Percentiles rank a stretch among this genome's conserved stretches.
Evolutionary conservation across 1,140 invertebrate species (phyloP).

Genomic region (Drosophila asahinai): DNA sequence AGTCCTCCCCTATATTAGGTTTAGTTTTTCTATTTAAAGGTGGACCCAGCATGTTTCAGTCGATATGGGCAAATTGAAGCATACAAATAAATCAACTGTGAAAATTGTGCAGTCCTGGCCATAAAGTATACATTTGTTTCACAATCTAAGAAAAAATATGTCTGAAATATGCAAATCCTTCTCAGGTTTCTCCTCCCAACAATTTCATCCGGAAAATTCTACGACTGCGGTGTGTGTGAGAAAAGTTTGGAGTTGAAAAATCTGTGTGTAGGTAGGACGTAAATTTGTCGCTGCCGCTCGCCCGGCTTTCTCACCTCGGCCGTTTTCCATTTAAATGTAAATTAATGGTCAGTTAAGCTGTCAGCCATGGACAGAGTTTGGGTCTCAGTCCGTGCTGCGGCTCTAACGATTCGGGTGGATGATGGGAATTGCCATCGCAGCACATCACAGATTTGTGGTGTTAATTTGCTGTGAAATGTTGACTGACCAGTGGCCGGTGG

Average conservation of each 20-base stretch:
- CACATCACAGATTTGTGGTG: slow-evolving; percentile 71
- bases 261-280: slow-evolving; percentile 25
- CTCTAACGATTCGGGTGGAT: slow-evolving; percentile 44
- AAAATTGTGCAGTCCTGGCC: slow-evolving; percentile 50
- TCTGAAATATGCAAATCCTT: slow-evolving; percentile 71
- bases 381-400: slow-evolving; percentile 41
- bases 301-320: slow-evolving; percentile 41
- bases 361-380: slow-evolving; percentile 57
- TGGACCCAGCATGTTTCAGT: background rate
- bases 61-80: slow-evolving; percentile 4
- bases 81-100: slow-evolving; percentile 75
- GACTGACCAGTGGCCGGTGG: slow-evolving; percentile 50
- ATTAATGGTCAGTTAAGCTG: slow-evolving; percentile 82
- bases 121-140: slow-evolving; percentile 72
- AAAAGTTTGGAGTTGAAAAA: slow-evolving; percentile 49
- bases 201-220: slow-evolving; percentile 33
- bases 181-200: slow-evolving; percentile 14
- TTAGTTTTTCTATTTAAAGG: background rate
- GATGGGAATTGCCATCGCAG: slow-evolving; percentile 35
- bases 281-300: slow-evolving; percentile 29
- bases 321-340: slow-evolving; percentile 74
- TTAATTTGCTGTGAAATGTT: slow-evolving; percentile 83
- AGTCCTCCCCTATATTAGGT: background rate
- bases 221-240: slow-evolving; percentile 29
- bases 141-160: slow-evolving; percentile 72